Conservation (phyloP, 2,888 invertebrate species). For the Onchidella celtica region DNA sequence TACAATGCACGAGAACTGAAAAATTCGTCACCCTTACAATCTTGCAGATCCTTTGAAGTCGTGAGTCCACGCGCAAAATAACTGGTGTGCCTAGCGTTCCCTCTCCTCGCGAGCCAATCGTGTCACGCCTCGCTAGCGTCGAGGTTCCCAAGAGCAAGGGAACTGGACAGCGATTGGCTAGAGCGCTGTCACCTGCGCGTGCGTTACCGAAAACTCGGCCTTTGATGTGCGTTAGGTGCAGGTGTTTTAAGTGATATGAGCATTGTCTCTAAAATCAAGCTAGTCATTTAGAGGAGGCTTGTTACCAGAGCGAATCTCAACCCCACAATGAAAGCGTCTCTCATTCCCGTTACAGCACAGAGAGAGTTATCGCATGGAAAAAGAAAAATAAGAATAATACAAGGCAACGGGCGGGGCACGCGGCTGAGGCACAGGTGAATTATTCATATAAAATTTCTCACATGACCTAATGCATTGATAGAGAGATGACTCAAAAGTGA, state of each 20-base stretch:
- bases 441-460: too few species aligned
- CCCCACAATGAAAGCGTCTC: not conserved
- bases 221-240: slow-evolving; percentile 37
- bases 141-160: slow-evolving; percentile 9
- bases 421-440: too few species aligned
- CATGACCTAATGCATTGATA: too few species aligned
- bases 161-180: slow-evolving; percentile 12
- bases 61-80: slow-evolving; percentile 17
- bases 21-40: slow-evolving; percentile 27
- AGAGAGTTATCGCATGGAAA: too few species aligned
- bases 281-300: not conserved
- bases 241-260: slow-evolving; percentile 32
- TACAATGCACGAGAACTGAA: not conserved
- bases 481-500: too few species aligned
- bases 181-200: slow-evolving; percentile 41
- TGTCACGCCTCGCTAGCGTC: slow-evolving; percentile 7
- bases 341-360: not conserved
- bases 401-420: too few species aligned
- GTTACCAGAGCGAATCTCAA: not conserved
- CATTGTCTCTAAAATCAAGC: slow-evolving; percentile 34
- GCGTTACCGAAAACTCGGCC: slow-evolving; percentile 32
- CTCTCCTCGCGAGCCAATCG: slow-evolving; percentile 16
- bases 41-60: slow-evolving; percentile 28
- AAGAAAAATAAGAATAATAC: too few species aligned
- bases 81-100: slow-evolving; percentile 39